Conservation (phyloP, 2,888 invertebrate genomes). For the Metallyticus violacea region DNA sequence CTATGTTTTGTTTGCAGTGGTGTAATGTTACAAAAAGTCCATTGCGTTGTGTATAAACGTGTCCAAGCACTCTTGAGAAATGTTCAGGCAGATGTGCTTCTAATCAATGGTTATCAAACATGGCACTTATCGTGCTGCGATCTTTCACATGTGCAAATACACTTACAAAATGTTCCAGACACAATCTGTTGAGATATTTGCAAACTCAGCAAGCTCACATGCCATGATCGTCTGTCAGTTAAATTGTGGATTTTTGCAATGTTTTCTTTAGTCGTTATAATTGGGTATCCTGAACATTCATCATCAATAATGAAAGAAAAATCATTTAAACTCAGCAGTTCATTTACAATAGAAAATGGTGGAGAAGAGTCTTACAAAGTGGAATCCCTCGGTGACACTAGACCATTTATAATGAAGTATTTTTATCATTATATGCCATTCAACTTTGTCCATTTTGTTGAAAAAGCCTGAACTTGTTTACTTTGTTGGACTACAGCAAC, state of each 20-base stretch:
- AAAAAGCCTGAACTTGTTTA: not conserved
- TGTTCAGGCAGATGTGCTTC: too few species aligned
- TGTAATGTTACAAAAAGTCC: too few species aligned
- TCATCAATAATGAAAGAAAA: not conserved
- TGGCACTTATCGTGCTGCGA: too few species aligned
- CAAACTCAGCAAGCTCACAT: not conserved
- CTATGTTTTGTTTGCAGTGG: too few species aligned
- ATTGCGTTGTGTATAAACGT: too few species aligned
- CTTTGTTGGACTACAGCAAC: not conserved
- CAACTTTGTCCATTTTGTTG: not conserved
- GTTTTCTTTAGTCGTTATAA: not conserved
- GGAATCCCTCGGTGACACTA: not conserved
- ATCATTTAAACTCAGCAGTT: not conserved
- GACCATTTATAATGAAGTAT: not conserved
- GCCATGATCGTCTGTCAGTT: not conserved
- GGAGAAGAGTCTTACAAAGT: not conserved
- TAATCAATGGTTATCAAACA: too few species aligned
- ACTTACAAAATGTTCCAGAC: too few species aligned
- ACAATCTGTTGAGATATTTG: not conserved
- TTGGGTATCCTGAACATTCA: not conserved
- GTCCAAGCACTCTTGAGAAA: too few species aligned
- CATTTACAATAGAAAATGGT: not conserved
- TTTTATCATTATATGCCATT: not conserved
- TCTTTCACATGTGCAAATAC: too few species aligned
- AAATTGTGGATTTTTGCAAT: not conserved